Evolutionary conservation across 1,140 invertebrate genomes (phyloP), one percentile per base, ranked within the genome.

Genomic region (Drosophila tristis): DNA sequence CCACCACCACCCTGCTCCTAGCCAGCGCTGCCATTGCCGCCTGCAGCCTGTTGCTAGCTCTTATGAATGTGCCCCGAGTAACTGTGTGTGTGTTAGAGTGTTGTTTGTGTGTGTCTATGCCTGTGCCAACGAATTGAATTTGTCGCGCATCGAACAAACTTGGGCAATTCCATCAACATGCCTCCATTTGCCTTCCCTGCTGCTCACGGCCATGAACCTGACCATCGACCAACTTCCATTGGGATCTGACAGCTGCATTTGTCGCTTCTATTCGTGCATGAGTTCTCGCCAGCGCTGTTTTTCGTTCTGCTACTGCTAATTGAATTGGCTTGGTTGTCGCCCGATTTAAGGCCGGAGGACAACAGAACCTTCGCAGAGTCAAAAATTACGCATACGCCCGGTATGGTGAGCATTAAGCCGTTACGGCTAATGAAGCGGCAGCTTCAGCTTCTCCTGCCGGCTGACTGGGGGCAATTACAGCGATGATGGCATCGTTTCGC

Each of bases 121-220:
- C 23, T 45, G 43, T 47, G 23, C 15, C 42, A 65, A 54, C 45
- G 48, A 63, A 64, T 76, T 73, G 72, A 80, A 78, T 77, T 75
- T 74, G 73, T 75, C 73, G 73, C 73, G 71, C 61, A 62, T 80
- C 73, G 67, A 72, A 82, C 66, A 56, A 78, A 87, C 73, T 73
- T 64, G 68, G 35, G 39, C 80, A 87, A 82, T 63, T 75, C 78
- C 81, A 86, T 86, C 78, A 86, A 82, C 59, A 29, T 54, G 51
- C 31, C 58, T 49, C 15, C 45, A 51, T 31, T 29, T 44, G 47
- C 67, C 44, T 44, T 26, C 45, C 35, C n/a, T n/a, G 4, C 15
- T 61, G 44, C 54, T 39, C 45, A 45, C 53, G 61, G 31, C 61
- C 49, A 66, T 67, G 55, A 75, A 54, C 61, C 62, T 66, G 53